A percentile compares a stretch with the other conserved stretches of the same genome.
Evolutionary conservation across 2,113 vertebrate genomes (phyloP).

Genomic region (Gymnobelideus leadbeateri): DNA sequence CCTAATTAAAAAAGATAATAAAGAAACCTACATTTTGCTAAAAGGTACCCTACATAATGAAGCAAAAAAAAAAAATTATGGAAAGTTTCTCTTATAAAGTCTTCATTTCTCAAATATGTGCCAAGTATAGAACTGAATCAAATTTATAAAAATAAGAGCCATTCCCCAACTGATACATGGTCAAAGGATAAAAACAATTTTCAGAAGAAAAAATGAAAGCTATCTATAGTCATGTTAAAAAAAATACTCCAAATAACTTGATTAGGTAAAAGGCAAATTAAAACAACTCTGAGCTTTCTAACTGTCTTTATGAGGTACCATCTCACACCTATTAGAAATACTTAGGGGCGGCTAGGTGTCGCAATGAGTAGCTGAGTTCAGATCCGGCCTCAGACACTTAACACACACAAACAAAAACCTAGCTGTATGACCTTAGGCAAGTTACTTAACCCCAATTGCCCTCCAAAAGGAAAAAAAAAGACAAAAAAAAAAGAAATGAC

Average conservation of each 20-base stretch:
- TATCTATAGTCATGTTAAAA: neutral
- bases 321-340: neutral
- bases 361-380: no score
- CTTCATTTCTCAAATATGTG: neutral
- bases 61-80: neutral
- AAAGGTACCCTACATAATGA: neutral
- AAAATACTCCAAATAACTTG: neutral
- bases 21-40: neutral
- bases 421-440: no score
- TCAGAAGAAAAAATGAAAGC: neutral
- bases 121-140: neutral
- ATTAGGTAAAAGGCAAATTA: neutral
- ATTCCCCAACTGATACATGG: neutral
- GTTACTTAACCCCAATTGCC: no score
- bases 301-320: neutral
- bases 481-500: no score
- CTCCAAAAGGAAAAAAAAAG: no score
- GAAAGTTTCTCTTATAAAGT: neutral
- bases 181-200: neutral
- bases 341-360: no score
- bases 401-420: no score
- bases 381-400: no score
- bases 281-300: neutral
- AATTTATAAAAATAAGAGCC: neutral
- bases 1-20: neutral